Conservation (phyloP, 2,113 vertebrate species). For the Upupa epops region DNA sequence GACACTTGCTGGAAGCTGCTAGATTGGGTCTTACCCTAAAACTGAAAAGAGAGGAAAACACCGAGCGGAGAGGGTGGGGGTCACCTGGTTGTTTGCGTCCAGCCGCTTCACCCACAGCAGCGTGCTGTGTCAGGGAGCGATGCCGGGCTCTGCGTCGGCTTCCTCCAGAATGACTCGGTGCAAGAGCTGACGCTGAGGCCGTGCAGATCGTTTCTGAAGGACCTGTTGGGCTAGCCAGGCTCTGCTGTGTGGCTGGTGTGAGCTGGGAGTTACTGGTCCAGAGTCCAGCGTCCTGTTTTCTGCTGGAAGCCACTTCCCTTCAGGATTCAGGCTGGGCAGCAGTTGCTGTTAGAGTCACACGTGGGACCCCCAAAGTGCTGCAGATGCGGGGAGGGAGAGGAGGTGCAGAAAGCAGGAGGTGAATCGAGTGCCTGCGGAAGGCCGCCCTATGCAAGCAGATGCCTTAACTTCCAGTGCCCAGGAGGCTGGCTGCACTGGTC, state of each 20-base stretch:
- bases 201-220: background rate
- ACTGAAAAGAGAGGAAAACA: background rate
- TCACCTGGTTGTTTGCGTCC: background rate
- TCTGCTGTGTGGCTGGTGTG: constrained; percentile 50
- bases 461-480: background rate
- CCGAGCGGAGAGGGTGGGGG: background rate
- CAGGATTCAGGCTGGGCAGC: constrained; percentile 20
- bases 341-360: constrained; percentile 59
- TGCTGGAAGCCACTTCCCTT: constrained; percentile 64
- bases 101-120: background rate
- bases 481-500: background rate
- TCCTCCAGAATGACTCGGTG: constrained; percentile 53
- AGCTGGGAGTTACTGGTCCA: constrained; percentile 51
- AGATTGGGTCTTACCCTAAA: background rate
- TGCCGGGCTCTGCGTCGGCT: constrained; percentile 30
- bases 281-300: constrained; percentile 61
- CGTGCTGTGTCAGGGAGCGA: background rate
- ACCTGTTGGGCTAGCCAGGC: constrained; percentile 45
- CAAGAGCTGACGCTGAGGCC: background rate
- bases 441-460: background rate
- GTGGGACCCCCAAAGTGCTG: constrained; percentile 25
- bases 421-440: background rate
- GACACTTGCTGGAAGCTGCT: background rate
- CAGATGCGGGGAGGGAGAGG: constrained; percentile 43
- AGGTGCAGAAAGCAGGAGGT: constrained; percentile 32